phyloP scores from a whole-genome alignment of 2,888 invertebrate genomes.

The Tuta absoluta region DNA sequence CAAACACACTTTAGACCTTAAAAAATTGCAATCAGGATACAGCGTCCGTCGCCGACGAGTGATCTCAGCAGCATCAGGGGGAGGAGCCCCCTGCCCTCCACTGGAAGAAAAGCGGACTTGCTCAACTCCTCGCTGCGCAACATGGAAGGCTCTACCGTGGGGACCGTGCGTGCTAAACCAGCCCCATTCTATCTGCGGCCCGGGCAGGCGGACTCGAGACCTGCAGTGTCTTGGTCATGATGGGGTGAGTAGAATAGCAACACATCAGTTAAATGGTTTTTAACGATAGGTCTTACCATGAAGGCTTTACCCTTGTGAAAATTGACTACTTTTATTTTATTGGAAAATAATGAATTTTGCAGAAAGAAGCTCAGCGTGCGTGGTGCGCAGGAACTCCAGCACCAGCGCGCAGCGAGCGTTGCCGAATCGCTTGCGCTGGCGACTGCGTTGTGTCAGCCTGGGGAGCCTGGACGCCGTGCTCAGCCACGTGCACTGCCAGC shows the following conservation, averaged over 20 bases:
- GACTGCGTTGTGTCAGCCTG: slow-evolving; percentile 85
- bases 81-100: slow-evolving; percentile 75
- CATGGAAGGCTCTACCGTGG: slow-evolving; percentile 79
- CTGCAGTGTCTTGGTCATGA: slow-evolving; percentile 80
- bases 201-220: slow-evolving; percentile 80
- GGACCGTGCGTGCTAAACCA: slow-evolving; percentile 72
- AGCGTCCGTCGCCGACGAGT: slow-evolving; percentile 73
- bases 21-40: slow-evolving; percentile 55
- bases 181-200: slow-evolving; percentile 78
- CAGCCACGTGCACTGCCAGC: slow-evolving; percentile 63
- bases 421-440: slow-evolving; percentile 84
- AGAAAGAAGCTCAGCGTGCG: slow-evolving; percentile 78
- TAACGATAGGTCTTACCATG: too few relatives aligned
- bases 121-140: slow-evolving; percentile 75
- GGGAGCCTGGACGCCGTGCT: slow-evolving; percentile 81
- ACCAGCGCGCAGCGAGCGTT: slow-evolving; percentile 78
- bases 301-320: not conserved
- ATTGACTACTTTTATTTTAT: not conserved
- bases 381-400: slow-evolving; percentile 75
- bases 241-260: slow-evolving; percentile 56
- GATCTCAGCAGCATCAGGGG: slow-evolving; percentile 74
- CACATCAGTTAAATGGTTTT: not conserved
- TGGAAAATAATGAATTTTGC: not conserved
- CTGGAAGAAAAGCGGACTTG: slow-evolving; percentile 80
- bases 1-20: not conserved